These are phyloP conservation scores for Bubalus kerabau DNA, from an alignment of 2,113 vertebrate genomes.

Conservation along the genomic window DNA sequence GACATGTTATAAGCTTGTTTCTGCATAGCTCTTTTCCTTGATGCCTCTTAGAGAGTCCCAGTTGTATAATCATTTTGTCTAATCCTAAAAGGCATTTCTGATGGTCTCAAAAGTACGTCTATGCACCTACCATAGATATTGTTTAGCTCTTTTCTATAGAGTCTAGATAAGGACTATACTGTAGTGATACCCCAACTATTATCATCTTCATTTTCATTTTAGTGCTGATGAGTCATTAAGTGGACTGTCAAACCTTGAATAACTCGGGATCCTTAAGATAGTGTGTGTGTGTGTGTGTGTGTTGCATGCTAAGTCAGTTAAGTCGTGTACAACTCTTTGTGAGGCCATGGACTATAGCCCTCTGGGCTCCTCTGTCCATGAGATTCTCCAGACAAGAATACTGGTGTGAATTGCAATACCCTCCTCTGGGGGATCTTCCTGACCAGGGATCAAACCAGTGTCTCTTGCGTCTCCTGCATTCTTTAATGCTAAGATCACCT, in stretches of 20 bases:
- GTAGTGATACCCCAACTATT: neutral
- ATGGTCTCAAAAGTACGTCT: neutral
- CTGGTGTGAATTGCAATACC: neutral
- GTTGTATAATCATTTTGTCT: neutral
- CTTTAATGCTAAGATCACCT: neutral
- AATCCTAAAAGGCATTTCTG: neutral
- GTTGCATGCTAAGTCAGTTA: neutral
- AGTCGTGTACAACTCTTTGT: neutral
- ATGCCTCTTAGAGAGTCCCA: neutral
- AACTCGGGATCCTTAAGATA: neutral
- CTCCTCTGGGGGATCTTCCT: neutral
- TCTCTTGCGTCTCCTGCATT: neutral
- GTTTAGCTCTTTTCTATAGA: neutral
- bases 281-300: neutral
- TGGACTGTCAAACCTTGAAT: neutral
- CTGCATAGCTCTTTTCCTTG: neutral
- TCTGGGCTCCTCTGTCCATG: neutral
- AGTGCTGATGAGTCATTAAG: neutral
- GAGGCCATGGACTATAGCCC: neutral
- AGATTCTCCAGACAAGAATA: neutral
- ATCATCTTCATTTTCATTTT: neutral
- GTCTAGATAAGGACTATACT: neutral
- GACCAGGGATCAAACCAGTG: neutral
- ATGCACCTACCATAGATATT: neutral
- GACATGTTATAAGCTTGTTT: neutral